Base-by-base conservation (phyloP, 1,140 invertebrate genomes). In the Drosophila tani region DNA sequence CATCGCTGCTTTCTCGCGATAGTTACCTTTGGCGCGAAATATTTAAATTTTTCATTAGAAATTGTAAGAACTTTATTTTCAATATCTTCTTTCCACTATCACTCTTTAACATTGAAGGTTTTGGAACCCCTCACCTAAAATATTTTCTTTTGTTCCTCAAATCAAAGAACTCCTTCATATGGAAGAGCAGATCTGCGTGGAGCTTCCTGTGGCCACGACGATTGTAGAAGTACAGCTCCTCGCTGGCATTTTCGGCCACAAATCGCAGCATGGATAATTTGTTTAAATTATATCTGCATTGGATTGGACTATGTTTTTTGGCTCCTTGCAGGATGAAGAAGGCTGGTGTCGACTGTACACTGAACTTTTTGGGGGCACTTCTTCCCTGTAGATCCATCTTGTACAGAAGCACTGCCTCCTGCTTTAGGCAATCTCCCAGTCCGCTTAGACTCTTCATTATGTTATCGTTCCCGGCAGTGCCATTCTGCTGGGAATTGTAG, bases 321-420 rank as follows among this genome's bases (percentile, higher is more conserved):
- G 9, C 5, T n/a, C 19, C 19, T 9, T 24, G 45, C 6, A 81
- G 21, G 2, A 76, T 19, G 11, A 71, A 81, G 14, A 81, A 38
- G 21, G 60, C 32, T 0, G 78, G 79, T 14, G 32, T 12, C 0
- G 60, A 40, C 24, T 70, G 15, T 15, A 66, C 29, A 2, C 6
- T 8, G 5, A 81, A 81, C 56, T 81, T 81, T 29, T 81, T 81
- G 1, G 57, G 66, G 2, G 38, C n/a, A 51, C 21, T 38, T 3
- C 8, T 14, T 21, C 38, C 47, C 32, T 24, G 41, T 15, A 66
- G 8, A 15, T 81, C 46, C 71, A 76, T 76, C 43, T 81, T 75
- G 21, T 43, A 71, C 47, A 81, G 57, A 2, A 40, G 32, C 4
- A 81, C 41, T 35, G 43, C 41, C 49, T 81, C 73, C 29, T 81